These are phyloP conservation scores for Hydrocynus forskahlii DNA, from an alignment of 2,797 vertebrate species.

Conservation along the genomic window DNA sequence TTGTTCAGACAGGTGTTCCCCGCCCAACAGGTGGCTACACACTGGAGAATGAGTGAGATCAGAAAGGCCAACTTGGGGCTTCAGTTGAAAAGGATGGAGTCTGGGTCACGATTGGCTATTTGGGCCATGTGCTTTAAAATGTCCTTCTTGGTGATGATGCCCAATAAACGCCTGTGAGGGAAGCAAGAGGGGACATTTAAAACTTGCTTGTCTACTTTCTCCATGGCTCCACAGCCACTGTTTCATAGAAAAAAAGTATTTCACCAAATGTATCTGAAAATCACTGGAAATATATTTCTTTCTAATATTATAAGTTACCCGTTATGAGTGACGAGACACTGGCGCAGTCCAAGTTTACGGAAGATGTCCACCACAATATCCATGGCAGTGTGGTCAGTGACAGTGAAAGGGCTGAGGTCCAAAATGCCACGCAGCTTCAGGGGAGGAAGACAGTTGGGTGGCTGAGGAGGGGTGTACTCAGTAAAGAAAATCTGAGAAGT, in stretches of 20 bases:
- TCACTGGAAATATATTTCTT: no score
- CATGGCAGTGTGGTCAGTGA: constrained; percentile 87
- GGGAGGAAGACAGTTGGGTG: constrained; percentile 88
- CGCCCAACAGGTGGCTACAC: constrained; percentile 32
- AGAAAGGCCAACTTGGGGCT: constrained; percentile 41
- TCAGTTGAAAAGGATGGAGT: constrained; percentile 88
- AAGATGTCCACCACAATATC: constrained; percentile 89
- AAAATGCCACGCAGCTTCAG: constrained; percentile 93
- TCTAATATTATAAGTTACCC: constrained; percentile 71
- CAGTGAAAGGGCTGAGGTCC: constrained; percentile 98
- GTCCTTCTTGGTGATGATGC: constrained; percentile 89
- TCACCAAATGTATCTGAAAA: background rate
- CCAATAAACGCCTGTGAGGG: constrained; percentile 79
- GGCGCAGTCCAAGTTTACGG: constrained; percentile 85
- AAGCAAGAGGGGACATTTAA: constrained; percentile 9
- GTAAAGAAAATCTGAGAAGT: constrained; percentile 97
- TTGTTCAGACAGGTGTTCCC: constrained; percentile 32
- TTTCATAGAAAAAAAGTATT: background rate
- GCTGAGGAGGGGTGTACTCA: constrained; percentile 89
- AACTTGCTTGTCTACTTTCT: background rate
- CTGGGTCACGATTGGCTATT: constrained; percentile 87
- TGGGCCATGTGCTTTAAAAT: constrained; percentile 88
- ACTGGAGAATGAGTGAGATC: constrained; percentile 18
- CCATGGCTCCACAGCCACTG: background rate
- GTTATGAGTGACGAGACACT: constrained; percentile 88